These are phyloP conservation scores for Aphelinus certus DNA, from an alignment of 1,140 invertebrate genomes.

Conservation along the genomic window DNA sequence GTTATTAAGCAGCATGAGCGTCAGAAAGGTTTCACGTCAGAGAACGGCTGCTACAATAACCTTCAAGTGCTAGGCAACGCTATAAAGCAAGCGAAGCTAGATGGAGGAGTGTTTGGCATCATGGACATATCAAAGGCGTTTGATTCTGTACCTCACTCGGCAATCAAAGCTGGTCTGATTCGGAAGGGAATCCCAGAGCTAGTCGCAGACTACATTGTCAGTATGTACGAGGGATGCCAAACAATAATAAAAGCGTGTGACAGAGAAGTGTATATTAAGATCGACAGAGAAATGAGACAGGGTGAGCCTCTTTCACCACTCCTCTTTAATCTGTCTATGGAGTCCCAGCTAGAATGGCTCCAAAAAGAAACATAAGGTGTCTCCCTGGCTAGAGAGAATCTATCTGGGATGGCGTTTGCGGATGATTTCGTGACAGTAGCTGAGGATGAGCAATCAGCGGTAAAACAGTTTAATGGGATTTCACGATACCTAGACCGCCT, in stretches of 20 bases:
- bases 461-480: constrained; percentile 18
- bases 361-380: constrained; percentile 43
- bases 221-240: not conserved
- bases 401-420: constrained; percentile 56
- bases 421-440: constrained; percentile 59
- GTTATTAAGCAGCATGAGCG: not conserved
- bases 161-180: not conserved
- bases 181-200: not conserved
- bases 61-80: too few relatives aligned
- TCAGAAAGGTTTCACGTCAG: not conserved
- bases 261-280: constrained; percentile 7
- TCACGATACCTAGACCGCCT: constrained; percentile 36
- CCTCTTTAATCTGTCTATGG: constrained; percentile 38
- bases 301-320: constrained; percentile 46
- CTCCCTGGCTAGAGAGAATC: not conserved
- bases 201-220: not conserved
- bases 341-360: constrained; percentile 29
- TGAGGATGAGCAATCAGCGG: constrained; percentile 44
- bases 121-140: too few relatives aligned
- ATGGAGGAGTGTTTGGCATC: too few relatives aligned
- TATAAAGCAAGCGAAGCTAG: too few relatives aligned
- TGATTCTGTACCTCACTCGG: not conserved
- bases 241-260: not conserved
- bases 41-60: too few relatives aligned
- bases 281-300: constrained; percentile 19